Evolutionary conservation across 2,113 vertebrate species (phyloP), one percentile per base, ranked within the genome.

Genomic region (Cryptoleucopteryx plumbea): DNA sequence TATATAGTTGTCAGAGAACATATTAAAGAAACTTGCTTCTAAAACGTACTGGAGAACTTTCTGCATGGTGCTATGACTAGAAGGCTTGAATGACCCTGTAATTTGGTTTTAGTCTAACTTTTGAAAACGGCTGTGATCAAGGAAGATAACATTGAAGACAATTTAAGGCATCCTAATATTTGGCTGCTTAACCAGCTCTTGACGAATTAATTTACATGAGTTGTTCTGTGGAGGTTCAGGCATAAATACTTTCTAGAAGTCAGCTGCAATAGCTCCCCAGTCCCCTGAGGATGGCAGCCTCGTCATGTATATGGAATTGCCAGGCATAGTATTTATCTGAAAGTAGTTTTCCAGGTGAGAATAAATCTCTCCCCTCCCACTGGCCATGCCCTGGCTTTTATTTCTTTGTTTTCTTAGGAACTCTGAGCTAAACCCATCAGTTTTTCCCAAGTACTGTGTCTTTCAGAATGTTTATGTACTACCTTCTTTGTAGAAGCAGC

Each of bases 201-300:
- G 40, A 63, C 32, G 27, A 72, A n/a, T 56, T 42, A 17, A 79
- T 85, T 94, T 48, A 18, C 10, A 2, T 12, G 42, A 75, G 43
- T 59, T 85, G 15, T 11, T 52, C 56, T 63, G 27, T 73, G 29
- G 62, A 68, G 38, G 13, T 55, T 13, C 18, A 47, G 58, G 61
- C 29, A 10, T 63, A 84, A 91, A 59, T 86, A 7, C 17, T 74
- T 29, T 47, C 36, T 88, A 36, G 16, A 77, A 88, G 15, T 26
- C 25, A 50, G 86, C 82, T 96, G 96, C 90, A 97, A 3, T 95
- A 93, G 63, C 92, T 90, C 0, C 38, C 14, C 0, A 0, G 16
- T 95, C 87, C 93, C 96, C 96, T 94, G 95, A 95, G 88, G 96
- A 96, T 96, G 96, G 94, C 96, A 95, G 86, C 75, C 92, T 94